phyloP scores from a whole-genome alignment of 1,140 invertebrate genomes.

The Carposina sasakii region DNA sequence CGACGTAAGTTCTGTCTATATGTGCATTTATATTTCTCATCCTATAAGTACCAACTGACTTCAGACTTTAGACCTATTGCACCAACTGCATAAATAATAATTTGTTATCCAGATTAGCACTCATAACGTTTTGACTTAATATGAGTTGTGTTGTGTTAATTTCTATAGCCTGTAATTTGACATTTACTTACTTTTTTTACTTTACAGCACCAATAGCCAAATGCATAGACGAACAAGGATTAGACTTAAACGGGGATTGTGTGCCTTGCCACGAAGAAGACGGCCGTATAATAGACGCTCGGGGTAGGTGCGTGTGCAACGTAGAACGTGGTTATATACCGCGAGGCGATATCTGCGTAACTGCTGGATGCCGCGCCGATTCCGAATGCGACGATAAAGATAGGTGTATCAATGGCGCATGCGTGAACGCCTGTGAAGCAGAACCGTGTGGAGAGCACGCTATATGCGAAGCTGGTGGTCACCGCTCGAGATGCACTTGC shows the following conservation, averaged over 20 bases:
- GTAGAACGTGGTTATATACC: conserved; percentile 82
- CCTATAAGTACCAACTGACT: too few relatives aligned
- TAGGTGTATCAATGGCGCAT: conserved; percentile 82
- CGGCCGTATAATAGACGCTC: conserved; percentile 82
- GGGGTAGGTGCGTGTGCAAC: conserved; percentile 86
- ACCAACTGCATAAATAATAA: too few relatives aligned
- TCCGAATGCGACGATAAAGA: conserved; percentile 85
- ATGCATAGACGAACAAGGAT: conserved; percentile 75
- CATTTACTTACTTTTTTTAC: conserved; percentile 11
- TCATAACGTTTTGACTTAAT: too few relatives aligned
- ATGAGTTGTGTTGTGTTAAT: too few relatives aligned
- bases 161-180: too few relatives aligned
- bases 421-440: conserved; percentile 82
- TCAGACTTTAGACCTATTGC: too few relatives aligned
- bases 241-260: conserved; percentile 85
- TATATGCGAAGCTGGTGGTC: conserved; percentile 84
- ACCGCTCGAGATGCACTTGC: conserved; percentile 85
- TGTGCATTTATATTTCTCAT: too few relatives aligned
- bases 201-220: conserved; percentile 41
- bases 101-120: too few relatives aligned
- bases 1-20: conserved; percentile 70
- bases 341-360: conserved; percentile 86
- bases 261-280: conserved; percentile 80
- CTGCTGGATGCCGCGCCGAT: conserved; percentile 81
- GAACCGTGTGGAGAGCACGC: conserved; percentile 83